Base-by-base conservation (phyloP, 2,888 invertebrate genomes). In the Polymixis lichenea region DNA sequence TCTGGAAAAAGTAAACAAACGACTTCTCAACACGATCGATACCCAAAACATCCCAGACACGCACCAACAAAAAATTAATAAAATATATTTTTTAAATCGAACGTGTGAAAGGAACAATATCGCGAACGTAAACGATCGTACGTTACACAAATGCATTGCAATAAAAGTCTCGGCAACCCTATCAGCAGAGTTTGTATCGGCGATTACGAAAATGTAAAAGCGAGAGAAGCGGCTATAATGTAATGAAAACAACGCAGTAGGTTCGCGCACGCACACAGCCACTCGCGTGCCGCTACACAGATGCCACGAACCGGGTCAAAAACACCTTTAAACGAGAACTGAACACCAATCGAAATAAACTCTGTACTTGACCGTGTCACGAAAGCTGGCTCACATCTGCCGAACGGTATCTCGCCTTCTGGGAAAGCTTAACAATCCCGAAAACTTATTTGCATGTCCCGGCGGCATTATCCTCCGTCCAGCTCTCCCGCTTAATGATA, bases 121-220 rank as follows among this genome's bases (percentile, higher is more conserved):
- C 67, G 83, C 79, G 73, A 81, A 84, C 66, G 75, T 85, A 78
- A 88, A 82, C 76, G 85, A 73, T 78, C 82, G 83, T 88, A 88
- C 74, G 82, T 88, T 86, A 91, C 87, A 86, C 84, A 84, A 89
- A 89, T 85, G 87, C 87, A 86, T 78, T 77, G 83, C 88, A 88
- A 90, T 91, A 90, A 91, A 91, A 88, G 87, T 88, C 87, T 91
- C 91, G 92, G 86, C 94, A 94, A 92, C 94, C 95, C 95, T 95
- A 94, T 90, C 92, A 86, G 88, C 87, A 83, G 90, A 92, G 92
- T 93, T 93, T 91, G 94, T 94, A 94, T 94, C 93, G 92, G 89
- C 94, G 94, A 95, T 95, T 95, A 95, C 95, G 94, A 95, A 95
- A 95, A 95, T 94, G 94, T 95, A 95, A 95, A 94, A 95, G 94